A percentile compares a stretch with the other conserved stretches of the same genome.
Evolutionary conservation across 2,113 vertebrate genomes (phyloP).

Genomic region (Gnathonemus longibarbis): DNA sequence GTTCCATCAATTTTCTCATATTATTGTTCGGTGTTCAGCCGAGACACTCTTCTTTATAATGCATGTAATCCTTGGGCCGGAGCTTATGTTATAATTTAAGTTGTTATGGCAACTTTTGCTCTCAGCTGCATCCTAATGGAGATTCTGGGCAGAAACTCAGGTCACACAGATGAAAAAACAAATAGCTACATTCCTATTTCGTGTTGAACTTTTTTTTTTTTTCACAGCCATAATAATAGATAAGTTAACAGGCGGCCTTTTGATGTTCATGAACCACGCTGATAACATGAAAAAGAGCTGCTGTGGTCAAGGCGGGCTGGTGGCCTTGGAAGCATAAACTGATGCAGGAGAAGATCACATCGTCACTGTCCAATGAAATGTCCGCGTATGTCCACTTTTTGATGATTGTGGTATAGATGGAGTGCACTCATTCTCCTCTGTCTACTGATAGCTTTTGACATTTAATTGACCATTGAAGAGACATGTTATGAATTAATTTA

Average conservation of each 20-base stretch:
- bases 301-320: background rate
- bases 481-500: background rate
- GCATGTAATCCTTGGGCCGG: background rate
- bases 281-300: background rate
- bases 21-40: background rate
- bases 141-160: conserved; percentile 3
- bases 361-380: background rate
- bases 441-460: background rate
- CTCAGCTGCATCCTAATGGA: background rate
- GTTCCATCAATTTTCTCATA: background rate
- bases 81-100: background rate
- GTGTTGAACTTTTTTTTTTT: background rate
- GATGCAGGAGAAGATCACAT: background rate
- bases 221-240: background rate
- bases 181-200: background rate
- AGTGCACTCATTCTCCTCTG: background rate
- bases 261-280: background rate
- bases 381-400: background rate
- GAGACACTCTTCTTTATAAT: background rate
- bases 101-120: conserved; percentile 1
- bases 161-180: conserved; percentile 12
- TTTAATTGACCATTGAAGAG: background rate
- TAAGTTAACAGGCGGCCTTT: background rate
- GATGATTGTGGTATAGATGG: background rate
- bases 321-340: background rate